Evolutionary conservation across 2,888 invertebrate species (phyloP), one percentile per base, ranked within the genome.

Genomic region (Epinotia ramella): DNA sequence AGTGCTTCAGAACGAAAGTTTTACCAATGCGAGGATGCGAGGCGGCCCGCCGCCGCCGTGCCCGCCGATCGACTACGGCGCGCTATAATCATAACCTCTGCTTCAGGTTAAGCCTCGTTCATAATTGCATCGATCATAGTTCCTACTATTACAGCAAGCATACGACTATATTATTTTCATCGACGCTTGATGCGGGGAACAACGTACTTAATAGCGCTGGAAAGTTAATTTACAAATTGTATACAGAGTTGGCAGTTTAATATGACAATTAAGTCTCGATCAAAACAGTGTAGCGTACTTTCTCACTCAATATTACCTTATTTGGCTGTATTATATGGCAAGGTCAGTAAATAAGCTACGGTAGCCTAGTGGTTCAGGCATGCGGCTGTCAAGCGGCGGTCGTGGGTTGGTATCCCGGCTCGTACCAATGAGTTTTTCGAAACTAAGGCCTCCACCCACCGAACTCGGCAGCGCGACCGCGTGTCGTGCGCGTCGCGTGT

Each of bases 31-130:
- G 75, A 77, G 80, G 76, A 80, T 79, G 80, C 80, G 81, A 82
- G 75, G 82, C 81, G 80, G 79, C 82, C 53, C 85, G 84, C 80
- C 81, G 80, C 87, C 84, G 77, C 86, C 85, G 83, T 81, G 84
- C 86, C 87, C 84, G 85, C 84, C 83, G 85, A 79, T 80, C 84
- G 85, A 88, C 89, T 89, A 87, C 87, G 81, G 84, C 82, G 84
- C 82, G 83, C 82, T 83, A 80, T 82, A 82, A 87, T 88, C 86
- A 87, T 87, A 89, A 85, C 86, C 84, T 84, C 84, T 82, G 82
- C 84, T 83, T 82, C 81, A 40, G 68, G 73, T 72, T 68, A 76
- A 73, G 71, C 73, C 76, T 78, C 57, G 77, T 69, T 77, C 77
- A 78, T 77, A 77, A 67, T 75, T 64, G 63, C 62, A 53, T 33